Evolutionary conservation across 2,797 vertebrate species (phyloP), one percentile per base, ranked within the genome.

Genomic region (Anas georgica): DNA sequence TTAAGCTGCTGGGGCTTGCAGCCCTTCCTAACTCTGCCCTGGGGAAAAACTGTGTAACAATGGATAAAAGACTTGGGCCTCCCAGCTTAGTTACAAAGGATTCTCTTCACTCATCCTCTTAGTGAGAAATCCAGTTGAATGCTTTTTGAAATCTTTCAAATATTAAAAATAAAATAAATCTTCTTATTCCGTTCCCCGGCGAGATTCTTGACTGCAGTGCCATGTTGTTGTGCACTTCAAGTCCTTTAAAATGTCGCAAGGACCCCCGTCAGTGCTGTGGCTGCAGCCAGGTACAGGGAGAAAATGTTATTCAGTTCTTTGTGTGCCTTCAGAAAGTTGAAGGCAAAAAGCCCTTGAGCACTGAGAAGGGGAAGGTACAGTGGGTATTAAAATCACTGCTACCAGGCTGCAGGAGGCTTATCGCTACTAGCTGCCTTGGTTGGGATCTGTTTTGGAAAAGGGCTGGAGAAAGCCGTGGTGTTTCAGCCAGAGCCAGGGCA

Each of bases 101-200:
- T 93, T 90, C 86, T 93, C 88, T 94, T 78, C 78, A 95, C 83
- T 95, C 88, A 91, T 97, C 86, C 93, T 97, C 90, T 95, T 93
- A 93, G 94, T 93, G 91, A 97, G 91, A 96, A 97, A 97, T 97
- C 92, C 93, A 96, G 93, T 96, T 97, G 97, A 97, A 97, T 93
- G 91, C 83, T 93, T 95, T 92, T 91, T 87, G 77, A 82, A 83
- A 86, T 81, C 85, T 96, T 96, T 95, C 74, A 97, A 96, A 94
- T 93, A 94, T 93, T 97, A 92, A 89, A 96, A 95, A 96, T 88
- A 79, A 95, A 96, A 97, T 90, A 84, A 91, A 64, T 74, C 70
- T 94, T 96, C 88, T 96, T 94, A 96, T 86, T 93, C 88, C 8
- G 3, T 95, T 84, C 75, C 29, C 31, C 1, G 6, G 79, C 18